Base-by-base conservation (phyloP, 1,140 invertebrate species). In the Nixonia krombeini region DNA sequence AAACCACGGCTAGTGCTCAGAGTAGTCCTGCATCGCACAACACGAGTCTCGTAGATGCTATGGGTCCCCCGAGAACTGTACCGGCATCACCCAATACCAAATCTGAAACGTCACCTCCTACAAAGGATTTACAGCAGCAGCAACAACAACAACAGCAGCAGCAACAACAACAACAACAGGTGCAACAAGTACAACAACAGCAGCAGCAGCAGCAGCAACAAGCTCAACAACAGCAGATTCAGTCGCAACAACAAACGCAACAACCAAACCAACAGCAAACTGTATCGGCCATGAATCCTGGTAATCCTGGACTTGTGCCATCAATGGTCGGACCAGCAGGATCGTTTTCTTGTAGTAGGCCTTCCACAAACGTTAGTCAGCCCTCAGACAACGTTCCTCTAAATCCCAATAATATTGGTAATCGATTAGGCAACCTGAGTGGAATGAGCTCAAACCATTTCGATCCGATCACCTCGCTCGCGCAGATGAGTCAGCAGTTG, bases 401-500 rank as follows among this genome's bases (percentile, higher is more conserved):
- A 21, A 93, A 95, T 87, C 93, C 93, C 3, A 92, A 93, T 82
- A 86, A 90, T 69, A 88, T 90, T 58, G 89, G 88, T 37, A 88
- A 86, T 86, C 72, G 84, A 41, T 65, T 84, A 23, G 76, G 74
- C 4, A 67, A 61, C 38, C 80, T 87, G 31, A 84, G 85, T 21
- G 87, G 85, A 51, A 88, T 87, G 72, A 89, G 88, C 72, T 72
- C 86, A 8, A 88, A 89, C 45, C 90, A 89, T 72, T 96, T 96
- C 81, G 95, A 97, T 86, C 95, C 95, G 0, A 96, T 97, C 64
- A 94, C 94, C 9, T 97, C 95, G 2, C 88, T 96, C 72, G 94
- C 95, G 15, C 94, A 96, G 80, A 97, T 96, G 95, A 95, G 93
- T 42, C 95, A 96, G 73, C 94, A 96, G 74, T 79, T 96, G 15